Evolutionary conservation across 2,113 vertebrate species (phyloP).

Genomic region (Tretioscincus oriximinensis): DNA sequence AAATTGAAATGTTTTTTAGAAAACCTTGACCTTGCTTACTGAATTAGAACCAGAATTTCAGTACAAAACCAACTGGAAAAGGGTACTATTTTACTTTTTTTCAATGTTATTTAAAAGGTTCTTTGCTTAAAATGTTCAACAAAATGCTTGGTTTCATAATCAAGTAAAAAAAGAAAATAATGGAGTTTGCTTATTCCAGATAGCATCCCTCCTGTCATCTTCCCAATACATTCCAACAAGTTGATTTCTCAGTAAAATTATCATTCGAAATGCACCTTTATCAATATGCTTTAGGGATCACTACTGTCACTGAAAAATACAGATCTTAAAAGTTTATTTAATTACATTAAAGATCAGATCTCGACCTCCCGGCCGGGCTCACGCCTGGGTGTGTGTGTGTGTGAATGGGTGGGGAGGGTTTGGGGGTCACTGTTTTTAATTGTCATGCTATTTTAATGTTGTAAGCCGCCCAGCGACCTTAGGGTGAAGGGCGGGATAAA

Average conservation of each 20-base stretch:
- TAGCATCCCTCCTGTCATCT: not conserved
- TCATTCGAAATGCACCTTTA: not conserved
- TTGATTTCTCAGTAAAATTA: not conserved
- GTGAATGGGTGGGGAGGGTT: no score
- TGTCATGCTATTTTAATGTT: no score
- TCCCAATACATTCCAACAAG: not conserved
- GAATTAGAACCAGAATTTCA: not conserved
- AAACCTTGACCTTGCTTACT: slow-evolving; percentile 7
- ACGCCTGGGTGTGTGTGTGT: no score
- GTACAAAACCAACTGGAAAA: no score
- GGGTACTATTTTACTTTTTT: no score
- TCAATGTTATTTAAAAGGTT: not conserved
- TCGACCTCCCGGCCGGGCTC: no score
- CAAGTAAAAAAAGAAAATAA: not conserved
- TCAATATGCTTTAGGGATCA: not conserved
- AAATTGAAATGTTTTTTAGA: no score
- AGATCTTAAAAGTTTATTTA: not conserved
- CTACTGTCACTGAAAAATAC: slow-evolving; percentile 36
- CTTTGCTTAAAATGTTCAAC: not conserved
- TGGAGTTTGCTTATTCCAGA: not conserved
- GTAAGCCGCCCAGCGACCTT: no score
- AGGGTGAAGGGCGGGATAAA: no score
- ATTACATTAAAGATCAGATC: slow-evolving; percentile 13
- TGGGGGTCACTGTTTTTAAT: no score
- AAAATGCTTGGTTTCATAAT: not conserved